Conservation (phyloP, 2,797 vertebrate species). For the Eulemur albifrons region DNA sequence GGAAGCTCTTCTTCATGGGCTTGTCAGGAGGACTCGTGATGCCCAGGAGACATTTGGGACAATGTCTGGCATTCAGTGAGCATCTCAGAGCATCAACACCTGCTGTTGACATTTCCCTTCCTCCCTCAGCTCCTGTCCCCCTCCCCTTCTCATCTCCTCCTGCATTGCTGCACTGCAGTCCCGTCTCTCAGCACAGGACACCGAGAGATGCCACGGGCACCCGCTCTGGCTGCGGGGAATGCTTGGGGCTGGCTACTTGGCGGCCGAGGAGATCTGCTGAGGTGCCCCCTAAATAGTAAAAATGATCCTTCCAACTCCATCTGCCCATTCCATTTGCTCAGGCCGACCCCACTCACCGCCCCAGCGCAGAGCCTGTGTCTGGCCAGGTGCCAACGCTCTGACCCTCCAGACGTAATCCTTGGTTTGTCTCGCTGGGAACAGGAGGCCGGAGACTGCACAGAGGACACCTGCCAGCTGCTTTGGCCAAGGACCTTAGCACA, state of each 20-base stretch:
- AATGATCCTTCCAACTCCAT: background rate
- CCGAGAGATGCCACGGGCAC: fast-evolving
- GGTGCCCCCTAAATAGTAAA: background rate
- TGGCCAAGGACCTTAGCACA: background rate
- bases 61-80: background rate
- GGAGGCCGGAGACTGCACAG: fast-evolving
- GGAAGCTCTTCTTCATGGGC: fast-evolving
- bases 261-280: background rate
- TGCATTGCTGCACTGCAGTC: background rate
- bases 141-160: background rate
- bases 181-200: background rate
- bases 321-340: background rate
- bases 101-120: background rate
- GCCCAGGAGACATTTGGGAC: background rate
- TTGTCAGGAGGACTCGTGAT: background rate
- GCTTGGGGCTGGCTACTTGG: too few species aligned
- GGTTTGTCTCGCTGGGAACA: background rate
- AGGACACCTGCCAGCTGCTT: background rate
- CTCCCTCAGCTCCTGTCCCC: background rate
- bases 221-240: fast-evolving
- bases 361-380: background rate
- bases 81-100: background rate
- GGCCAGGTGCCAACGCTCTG: background rate
- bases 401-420: background rate
- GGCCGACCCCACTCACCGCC: background rate